Conservation (phyloP, 2,888 invertebrate species). For the Ischnus inquisitorius region DNA sequence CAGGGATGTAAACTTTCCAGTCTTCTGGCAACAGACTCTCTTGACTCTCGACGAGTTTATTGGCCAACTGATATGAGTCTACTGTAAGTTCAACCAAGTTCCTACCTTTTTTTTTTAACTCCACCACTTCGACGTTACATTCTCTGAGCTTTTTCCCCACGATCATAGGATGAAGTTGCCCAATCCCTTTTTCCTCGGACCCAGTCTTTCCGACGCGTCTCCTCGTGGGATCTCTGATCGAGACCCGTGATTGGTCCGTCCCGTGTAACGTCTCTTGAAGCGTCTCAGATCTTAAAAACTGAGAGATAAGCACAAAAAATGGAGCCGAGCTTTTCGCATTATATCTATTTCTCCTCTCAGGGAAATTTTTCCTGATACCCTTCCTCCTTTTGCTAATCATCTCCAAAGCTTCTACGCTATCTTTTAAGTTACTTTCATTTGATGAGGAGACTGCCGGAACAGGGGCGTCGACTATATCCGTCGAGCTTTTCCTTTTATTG, state of each 20-base stretch:
- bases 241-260: neutral
- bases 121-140: neutral
- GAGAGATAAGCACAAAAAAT: neutral
- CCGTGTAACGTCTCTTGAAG: neutral
- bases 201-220: neutral
- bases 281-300: neutral
- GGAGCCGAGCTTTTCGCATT: neutral
- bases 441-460: neutral
- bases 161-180: neutral
- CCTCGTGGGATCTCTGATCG: neutral
- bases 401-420: neutral
- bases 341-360: neutral
- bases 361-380: neutral
- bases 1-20: slow-evolving; percentile 37
- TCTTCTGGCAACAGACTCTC: neutral
- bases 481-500: neutral
- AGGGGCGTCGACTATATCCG: neutral
- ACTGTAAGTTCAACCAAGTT: slow-evolving; percentile 16
- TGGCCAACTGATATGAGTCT: neutral
- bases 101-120: slow-evolving; percentile 12
- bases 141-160: neutral
- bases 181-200: neutral
- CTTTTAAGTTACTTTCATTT: neutral
- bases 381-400: neutral
- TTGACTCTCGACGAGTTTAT: neutral